A percentile compares a stretch with the other conserved stretches of the same genome.
Conservation (phyloP, 2,797 vertebrate species). For the Octomys mimax region DNA sequence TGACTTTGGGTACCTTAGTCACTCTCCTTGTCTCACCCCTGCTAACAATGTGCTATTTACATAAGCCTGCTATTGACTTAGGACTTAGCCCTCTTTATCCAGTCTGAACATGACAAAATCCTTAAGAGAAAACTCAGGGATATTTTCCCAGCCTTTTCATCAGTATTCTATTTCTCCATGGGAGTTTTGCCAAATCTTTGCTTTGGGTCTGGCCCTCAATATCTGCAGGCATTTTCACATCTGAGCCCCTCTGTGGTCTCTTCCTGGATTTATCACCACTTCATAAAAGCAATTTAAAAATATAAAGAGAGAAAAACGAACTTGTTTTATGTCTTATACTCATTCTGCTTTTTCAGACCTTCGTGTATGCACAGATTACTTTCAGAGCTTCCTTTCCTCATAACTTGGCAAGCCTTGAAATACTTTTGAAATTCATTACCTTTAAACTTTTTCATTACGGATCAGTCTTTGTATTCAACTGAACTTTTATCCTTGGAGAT, state of each 20-base stretch:
- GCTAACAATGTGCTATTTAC: slow-evolving; percentile 61
- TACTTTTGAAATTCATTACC: slow-evolving; percentile 30
- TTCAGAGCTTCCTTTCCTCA: slow-evolving; percentile 8
- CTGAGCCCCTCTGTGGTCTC: slow-evolving; percentile 61
- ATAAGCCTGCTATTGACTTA: slow-evolving; percentile 80
- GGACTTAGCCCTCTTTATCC: slow-evolving; percentile 80
- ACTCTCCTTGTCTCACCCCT: not conserved
- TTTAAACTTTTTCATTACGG: slow-evolving; percentile 16
- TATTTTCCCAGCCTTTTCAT: slow-evolving; percentile 78
- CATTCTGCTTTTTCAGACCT: slow-evolving; percentile 38
- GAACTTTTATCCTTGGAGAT: slow-evolving; percentile 38
- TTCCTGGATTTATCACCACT: slow-evolving; percentile 60
- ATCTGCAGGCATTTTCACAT: slow-evolving; percentile 74
- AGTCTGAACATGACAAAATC: slow-evolving; percentile 80
- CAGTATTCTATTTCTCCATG: slow-evolving; percentile 72
- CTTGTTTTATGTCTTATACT: slow-evolving; percentile 26
- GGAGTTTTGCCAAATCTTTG: slow-evolving; percentile 74
- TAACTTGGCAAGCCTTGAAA: slow-evolving; percentile 30
- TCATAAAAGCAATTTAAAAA: slow-evolving; percentile 57
- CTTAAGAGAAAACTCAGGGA: slow-evolving; percentile 78
- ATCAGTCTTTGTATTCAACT: slow-evolving; percentile 7
- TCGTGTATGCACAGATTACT: slow-evolving; percentile 52
- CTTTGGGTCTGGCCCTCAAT: slow-evolving; percentile 61
- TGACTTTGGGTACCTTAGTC: slow-evolving; percentile 52
- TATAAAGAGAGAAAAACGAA: not conserved